A percentile compares a stretch with the other conserved stretches of the same genome.
Evolutionary conservation across 1,140 invertebrate genomes (phyloP).

Genomic region (Kradibia gibbosae): DNA sequence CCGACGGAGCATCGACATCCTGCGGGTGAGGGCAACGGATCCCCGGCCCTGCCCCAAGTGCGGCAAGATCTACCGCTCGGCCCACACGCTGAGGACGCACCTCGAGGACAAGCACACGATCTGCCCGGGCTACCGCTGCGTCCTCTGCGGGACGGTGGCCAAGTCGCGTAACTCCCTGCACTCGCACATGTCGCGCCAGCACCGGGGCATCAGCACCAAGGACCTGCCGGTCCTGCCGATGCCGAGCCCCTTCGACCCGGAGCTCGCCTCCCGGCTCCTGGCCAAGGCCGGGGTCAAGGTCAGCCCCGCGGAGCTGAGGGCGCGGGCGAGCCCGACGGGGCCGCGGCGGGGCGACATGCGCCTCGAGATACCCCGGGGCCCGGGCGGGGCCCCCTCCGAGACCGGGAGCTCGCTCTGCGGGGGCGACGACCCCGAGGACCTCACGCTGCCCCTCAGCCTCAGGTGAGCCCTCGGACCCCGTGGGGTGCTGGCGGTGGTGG

Average conservation of each 20-base stretch:
- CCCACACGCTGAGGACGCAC: conserved; percentile 90
- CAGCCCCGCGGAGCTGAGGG: conserved; percentile 85
- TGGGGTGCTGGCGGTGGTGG: no score
- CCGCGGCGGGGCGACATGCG: conserved; percentile 84
- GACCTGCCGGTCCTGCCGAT: conserved; percentile 91
- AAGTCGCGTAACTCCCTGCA: conserved; percentile 92
- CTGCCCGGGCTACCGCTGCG: conserved; percentile 92
- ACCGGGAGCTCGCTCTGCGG: conserved; percentile 80
- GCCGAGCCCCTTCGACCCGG: conserved; percentile 91
- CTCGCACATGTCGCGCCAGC: conserved; percentile 93
- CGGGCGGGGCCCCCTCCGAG: conserved; percentile 76
- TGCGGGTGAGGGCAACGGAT: conserved; percentile 90
- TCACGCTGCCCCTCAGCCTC: conserved; percentile 77
- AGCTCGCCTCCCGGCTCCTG: conserved; percentile 83
- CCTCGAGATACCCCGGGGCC: conserved; percentile 77
- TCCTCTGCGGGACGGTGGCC: conserved; percentile 91
- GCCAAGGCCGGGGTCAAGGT: conserved; percentile 91
- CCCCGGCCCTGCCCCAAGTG: conserved; percentile 93
- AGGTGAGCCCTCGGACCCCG: no score
- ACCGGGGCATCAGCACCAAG: conserved; percentile 92
- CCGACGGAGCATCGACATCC: conserved; percentile 84
- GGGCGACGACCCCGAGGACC: conserved; percentile 86
- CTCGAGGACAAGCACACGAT: conserved; percentile 94
- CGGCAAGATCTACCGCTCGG: conserved; percentile 92
- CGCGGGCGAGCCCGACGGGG: conserved; percentile 87